Evolutionary conservation across 2,888 invertebrate species (phyloP), one percentile per base, ranked within the genome.

Genomic region (Sclerodermus sp.): DNA sequence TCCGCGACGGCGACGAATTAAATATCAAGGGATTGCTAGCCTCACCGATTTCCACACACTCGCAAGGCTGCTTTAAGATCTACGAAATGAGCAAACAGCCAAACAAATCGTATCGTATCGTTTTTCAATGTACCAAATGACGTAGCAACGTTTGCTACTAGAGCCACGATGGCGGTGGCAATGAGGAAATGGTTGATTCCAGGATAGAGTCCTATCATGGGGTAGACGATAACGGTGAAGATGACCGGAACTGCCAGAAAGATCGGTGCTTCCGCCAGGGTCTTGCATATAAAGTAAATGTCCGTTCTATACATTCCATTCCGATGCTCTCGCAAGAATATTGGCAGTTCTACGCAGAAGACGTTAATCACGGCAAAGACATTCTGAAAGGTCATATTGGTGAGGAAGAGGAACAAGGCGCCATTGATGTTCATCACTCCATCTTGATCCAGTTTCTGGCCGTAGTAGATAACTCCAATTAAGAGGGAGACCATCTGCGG

Each of bases 341-440:
- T 87, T 0, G 94, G 93, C 30, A 94, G 81, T 73, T 96, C 96
- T 0, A 89, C 84, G 64, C 92, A 92, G 76, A 96, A 95, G 37
- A 93, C 91, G 77, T 90, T 91, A 51, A 96, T 88, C 37, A 96
- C 96, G 53, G 94, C 92, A 72, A 95, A 95, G n/a, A 94, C 88
- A 77, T 94, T 95, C 69, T 93, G 92, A 78, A 96, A 95, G 5
- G 95, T 95, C 88, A 94, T 90, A 72, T 93, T 94, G 13, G 92
- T 92, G 42, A 94, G 83, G 74, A 94, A 89, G 71, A 95, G 86
- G 77, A 94, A 96, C 47, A 96, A 83, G 18, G 90, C 93, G 38
- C 96, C 96, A 73, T 94, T 96, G 59, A 96, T 91, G 77, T 96
- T 96, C 88, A 91, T 91, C 0, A 96, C 92, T 1, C 93, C 96